Evolutionary conservation across 2,888 invertebrate species (phyloP).

Genomic region (Drosophila pegasa): DNA sequence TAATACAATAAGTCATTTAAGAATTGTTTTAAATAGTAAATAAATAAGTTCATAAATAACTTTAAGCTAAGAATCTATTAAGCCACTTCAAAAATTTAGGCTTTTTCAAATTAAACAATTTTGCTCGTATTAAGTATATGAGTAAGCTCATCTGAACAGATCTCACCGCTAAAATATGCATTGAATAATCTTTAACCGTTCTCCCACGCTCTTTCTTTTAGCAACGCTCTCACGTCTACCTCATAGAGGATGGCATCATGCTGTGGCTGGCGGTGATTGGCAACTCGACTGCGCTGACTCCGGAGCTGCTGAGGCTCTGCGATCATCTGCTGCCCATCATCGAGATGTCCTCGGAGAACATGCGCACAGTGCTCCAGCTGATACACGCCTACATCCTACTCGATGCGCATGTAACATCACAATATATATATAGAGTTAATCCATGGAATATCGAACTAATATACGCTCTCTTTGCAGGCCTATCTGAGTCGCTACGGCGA

Average conservation of each 20-base stretch:
- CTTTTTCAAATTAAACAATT: too few species aligned
- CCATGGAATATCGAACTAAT: not conserved
- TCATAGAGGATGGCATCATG: slow-evolving; percentile 96
- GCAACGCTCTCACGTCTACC: slow-evolving; percentile 93
- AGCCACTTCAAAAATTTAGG: too few species aligned
- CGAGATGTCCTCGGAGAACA: slow-evolving; percentile 92
- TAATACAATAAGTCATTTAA: too few species aligned
- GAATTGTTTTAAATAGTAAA: too few species aligned
- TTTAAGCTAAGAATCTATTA: too few species aligned
- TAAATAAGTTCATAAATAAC: too few species aligned
- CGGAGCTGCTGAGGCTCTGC: slow-evolving; percentile 90
- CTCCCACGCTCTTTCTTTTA: slow-evolving; percentile 57
- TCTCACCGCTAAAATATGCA: not conserved
- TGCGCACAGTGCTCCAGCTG: slow-evolving; percentile 91
- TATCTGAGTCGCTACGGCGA: slow-evolving; percentile 90
- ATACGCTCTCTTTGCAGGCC: slow-evolving; percentile 85
- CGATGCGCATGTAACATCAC: slow-evolving; percentile 86
- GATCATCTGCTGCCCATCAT: slow-evolving; percentile 90
- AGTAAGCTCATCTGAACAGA: too few species aligned
- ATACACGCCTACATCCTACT: slow-evolving; percentile 93
- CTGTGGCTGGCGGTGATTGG: slow-evolving; percentile 95
- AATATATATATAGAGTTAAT: not conserved
- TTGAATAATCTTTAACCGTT: not conserved
- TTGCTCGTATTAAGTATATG: too few species aligned
- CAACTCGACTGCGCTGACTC: slow-evolving; percentile 88